Evolutionary conservation across 2,888 invertebrate genomes (phyloP).

Genomic region (Pogonocherus hispidulus): DNA sequence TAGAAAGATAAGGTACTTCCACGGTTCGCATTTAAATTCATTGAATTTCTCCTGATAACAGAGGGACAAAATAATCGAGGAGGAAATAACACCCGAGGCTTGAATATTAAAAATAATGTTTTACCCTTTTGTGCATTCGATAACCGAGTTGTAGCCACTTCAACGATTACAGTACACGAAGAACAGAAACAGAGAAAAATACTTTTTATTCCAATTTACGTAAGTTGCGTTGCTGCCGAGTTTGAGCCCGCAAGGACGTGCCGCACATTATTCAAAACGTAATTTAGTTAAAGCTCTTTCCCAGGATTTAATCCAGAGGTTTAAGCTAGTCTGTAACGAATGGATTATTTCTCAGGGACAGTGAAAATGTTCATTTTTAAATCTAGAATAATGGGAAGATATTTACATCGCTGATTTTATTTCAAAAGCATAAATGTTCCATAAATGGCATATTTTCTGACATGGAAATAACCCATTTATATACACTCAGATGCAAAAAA

Average conservation of each 20-base stretch:
- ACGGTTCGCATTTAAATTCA: not conserved
- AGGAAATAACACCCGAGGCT: not conserved
- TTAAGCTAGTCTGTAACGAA: not conserved
- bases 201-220: constrained; percentile 7
- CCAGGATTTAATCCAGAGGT: not conserved
- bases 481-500: too few species aligned
- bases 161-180: not conserved
- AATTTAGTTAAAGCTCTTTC: constrained; percentile 12
- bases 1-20: not conserved
- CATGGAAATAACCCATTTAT: too few species aligned
- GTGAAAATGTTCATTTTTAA: too few species aligned
- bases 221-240: not conserved
- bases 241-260: not conserved
- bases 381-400: too few species aligned
- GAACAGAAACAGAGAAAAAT: not conserved
- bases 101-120: not conserved
- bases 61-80: not conserved
- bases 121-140: not conserved
- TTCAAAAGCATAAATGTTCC: too few species aligned
- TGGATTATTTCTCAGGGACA: not conserved
- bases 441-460: too few species aligned
- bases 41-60: not conserved
- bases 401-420: too few species aligned
- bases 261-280: constrained; percentile 8
- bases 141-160: not conserved